Percentiles rank a stretch among this genome's conserved stretches.
These are phyloP conservation scores for Himalopsyche anomala DNA, from an alignment of 2,888 invertebrate genomes.

Conservation along the genomic window DNA sequence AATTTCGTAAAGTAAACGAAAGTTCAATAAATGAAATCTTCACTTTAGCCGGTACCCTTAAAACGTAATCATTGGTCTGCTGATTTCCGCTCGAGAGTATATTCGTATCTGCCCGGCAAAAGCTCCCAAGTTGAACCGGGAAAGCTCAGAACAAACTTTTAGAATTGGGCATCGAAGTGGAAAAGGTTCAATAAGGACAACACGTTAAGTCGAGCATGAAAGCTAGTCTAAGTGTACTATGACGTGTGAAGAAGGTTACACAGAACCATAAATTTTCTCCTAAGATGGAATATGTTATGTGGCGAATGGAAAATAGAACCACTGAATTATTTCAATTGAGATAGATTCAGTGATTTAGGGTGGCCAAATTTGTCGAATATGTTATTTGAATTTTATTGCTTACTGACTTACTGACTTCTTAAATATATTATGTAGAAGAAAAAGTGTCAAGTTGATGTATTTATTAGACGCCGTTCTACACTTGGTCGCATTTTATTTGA, in stretches of 20 bases:
- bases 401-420: too few species aligned
- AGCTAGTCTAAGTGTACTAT: constrained; percentile 48
- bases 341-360: constrained; percentile 1
- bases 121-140: constrained; percentile 52
- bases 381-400: constrained; percentile 19
- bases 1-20: constrained; percentile 23
- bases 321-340: constrained; percentile 21
- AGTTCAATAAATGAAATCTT: constrained; percentile 32
- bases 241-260: constrained; percentile 57
- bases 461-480: too few species aligned
- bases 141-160: constrained; percentile 58
- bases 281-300: constrained; percentile 47
- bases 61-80: constrained; percentile 43
- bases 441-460: too few species aligned
- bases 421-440: too few species aligned
- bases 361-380: constrained; percentile 4
- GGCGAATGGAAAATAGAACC: constrained; percentile 48
- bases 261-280: constrained; percentile 47
- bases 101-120: constrained; percentile 23
- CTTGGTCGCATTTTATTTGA: too few species aligned
- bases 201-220: constrained; percentile 56
- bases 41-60: constrained; percentile 6
- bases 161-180: constrained; percentile 62
- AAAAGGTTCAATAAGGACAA: constrained; percentile 65
- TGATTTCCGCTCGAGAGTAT: constrained; percentile 37